Evolutionary conservation across 1,140 invertebrate genomes (phyloP), one percentile per base, ranked within the genome.

Genomic region (Aradophagus sp.): DNA sequence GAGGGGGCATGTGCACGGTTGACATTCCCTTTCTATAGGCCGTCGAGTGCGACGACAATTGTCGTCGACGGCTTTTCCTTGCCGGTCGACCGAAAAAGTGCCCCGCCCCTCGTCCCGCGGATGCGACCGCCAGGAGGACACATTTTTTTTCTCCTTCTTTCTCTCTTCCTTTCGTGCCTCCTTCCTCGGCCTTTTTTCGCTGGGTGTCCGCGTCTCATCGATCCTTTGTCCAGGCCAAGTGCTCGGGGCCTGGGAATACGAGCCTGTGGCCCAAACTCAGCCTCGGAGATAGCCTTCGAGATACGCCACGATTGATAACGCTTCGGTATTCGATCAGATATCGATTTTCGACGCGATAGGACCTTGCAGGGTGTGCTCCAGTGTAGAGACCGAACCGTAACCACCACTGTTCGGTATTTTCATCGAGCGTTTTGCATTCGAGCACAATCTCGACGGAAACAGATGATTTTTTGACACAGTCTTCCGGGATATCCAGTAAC

Each of bases 1-100:
- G 55, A 66, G 42, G 41, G 38, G 50, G 70, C 76, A 76, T 78
- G 72, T 73, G 75, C 75, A 48, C 70, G 65, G 71, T 79, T 77
- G 77, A 77, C 77, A 77, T 74, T 76, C 59, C 65, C 72, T 69
- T 68, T 58, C 53, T 52, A 39, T 73, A 44, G 47, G 48, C 50
- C 50, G 70, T 72, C 66, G 65, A 76, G 67, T 70, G 50, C 48
- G n/a, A 34, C 42, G 59, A 8, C 56, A 56, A 70, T 70, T 63
- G 67, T 70, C 58, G 53, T 29, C 48, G 66, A 41, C 23, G 52
- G 52, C 50, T 62, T 70, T 70, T 70, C 58, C 52, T 70, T 55
- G 35, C 44, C 55, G 61, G 29, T 55, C 31, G 26, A 52, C 42
- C 52, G 31, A 62, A 36, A 45, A 53, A 39, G 31, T 17, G 38